Conservation (phyloP, 1,140 invertebrate genomes). For the Muscidifurax raptorellus region DNA sequence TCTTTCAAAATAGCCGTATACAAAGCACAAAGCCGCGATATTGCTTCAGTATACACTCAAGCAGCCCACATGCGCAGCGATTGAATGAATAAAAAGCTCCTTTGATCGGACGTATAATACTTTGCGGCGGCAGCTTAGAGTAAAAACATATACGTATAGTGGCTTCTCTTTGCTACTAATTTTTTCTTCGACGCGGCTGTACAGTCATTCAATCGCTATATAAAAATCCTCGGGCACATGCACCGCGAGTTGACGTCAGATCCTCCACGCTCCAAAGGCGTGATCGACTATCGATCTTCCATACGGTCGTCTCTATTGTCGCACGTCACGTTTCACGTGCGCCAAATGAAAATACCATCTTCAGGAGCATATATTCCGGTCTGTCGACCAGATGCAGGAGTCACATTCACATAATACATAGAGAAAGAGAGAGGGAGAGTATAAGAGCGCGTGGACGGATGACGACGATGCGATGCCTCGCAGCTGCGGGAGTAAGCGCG, state of each 20-base stretch:
- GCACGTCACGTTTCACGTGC: conserved; percentile 37
- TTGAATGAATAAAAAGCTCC: not conserved
- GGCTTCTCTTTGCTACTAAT: too few species aligned
- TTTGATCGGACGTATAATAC: too few species aligned
- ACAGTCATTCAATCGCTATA: not conserved
- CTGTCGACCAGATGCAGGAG: too few species aligned
- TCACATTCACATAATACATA: too few species aligned
- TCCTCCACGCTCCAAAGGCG: conserved; percentile 26
- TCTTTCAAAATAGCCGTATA: not conserved
- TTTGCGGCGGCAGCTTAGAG: not conserved
- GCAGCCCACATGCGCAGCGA: too few species aligned
- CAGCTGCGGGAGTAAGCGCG: not conserved
- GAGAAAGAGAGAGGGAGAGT: too few species aligned
- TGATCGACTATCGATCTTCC: conserved; percentile 44
- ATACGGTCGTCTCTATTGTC: not conserved
- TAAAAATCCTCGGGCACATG: not conserved
- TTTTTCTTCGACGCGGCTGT: too few species aligned
- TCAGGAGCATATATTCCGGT: not conserved
- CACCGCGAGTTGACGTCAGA: conserved; percentile 28
- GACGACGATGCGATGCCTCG: not conserved
- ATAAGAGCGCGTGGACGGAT: too few species aligned
- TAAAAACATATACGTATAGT: not conserved
- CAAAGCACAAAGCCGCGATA: too few species aligned
- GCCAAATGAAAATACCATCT: conserved; percentile 30
- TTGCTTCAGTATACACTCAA: too few species aligned